Base-by-base conservation (phyloP, 2,797 vertebrate species). In the Neoniphon sammara region DNA sequence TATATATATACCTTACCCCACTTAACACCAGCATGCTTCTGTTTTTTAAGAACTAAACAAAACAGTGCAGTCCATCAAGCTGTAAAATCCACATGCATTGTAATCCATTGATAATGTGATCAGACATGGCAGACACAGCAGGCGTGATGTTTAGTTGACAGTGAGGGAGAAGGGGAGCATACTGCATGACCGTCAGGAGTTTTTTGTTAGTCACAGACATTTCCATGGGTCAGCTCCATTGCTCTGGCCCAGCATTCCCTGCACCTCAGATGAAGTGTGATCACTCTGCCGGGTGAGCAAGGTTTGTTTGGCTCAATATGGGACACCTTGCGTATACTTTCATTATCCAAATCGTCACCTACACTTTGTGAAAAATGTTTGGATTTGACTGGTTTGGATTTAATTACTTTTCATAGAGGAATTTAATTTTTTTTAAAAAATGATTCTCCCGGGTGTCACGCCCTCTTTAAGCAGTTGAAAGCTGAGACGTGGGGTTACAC, bases 181-280 rank as follows among this genome's bases (percentile, higher is more conserved):
- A 2, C 21, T 80, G 84, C 85, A 75, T 93, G 93, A 93, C 90
- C 74, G 83, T 93, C 93, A 93, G 87, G 86, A 91, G 93, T 77
- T 84, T 91, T 89, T 55, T 63, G 79, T 94, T 94, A 88, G 93
- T 93, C 89, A 91, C 87, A 77, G 86, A 73, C 66, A 70, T 66
- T 44, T 73, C 12, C 74, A 68, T 27, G 27, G 70, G 31, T 42
- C 44, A 34, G 18, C 8, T 34, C 8, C 11, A 81, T 46, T 15
- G 9, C 14, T 9, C 66, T 50, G 39, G 65, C 36, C 31, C 8
- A 57, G 36, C 2, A 14, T 62, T 14, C 2, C 68, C 25, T 42
- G n/a, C 67, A 57, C 42, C 25, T 70, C 23, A 0, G 15, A 20
- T 53, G 15, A 10, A 46, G 15, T 46, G 44, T 18, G 44, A 46